These are phyloP conservation scores for Xanthia togata DNA, from an alignment of 2,888 invertebrate genomes.

Conservation along the genomic window DNA sequence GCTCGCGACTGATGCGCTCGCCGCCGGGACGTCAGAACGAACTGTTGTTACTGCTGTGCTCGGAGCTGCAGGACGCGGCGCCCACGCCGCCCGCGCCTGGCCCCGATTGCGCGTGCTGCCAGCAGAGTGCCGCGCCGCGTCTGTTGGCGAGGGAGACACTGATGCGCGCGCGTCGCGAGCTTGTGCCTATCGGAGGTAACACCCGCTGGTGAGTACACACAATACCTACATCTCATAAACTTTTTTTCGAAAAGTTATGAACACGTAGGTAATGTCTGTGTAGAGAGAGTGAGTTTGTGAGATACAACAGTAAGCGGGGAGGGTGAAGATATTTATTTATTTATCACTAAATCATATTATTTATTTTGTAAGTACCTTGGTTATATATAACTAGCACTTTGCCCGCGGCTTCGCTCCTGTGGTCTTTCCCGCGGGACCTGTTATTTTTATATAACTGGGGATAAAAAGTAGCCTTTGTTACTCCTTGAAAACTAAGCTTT, in stretches of 20 bases:
- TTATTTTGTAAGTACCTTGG: background rate
- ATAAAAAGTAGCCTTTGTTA: too few species aligned
- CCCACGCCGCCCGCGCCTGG: background rate
- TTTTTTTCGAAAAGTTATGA: too few species aligned
- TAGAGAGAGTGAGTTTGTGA: too few species aligned
- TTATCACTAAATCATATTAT: background rate
- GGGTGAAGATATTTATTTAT: too few species aligned
- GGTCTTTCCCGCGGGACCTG: too few species aligned
- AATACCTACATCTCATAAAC: background rate
- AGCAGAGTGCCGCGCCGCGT: background rate
- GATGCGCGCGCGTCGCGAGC: conserved; percentile 7
- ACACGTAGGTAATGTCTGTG: too few species aligned
- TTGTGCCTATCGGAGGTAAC: conserved; percentile 18
- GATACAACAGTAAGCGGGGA: too few species aligned
- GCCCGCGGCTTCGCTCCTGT: too few species aligned
- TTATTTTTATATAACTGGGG: too few species aligned
- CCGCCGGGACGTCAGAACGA: conserved; percentile 3
- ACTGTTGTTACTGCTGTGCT: conserved; percentile 44
- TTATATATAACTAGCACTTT: too few species aligned
- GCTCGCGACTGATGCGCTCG: conserved; percentile 9
- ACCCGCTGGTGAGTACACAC: conserved; percentile 16
- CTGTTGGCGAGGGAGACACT: background rate
- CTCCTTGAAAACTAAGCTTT: too few species aligned
- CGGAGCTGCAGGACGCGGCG: conserved; percentile 40
- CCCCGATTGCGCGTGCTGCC: conserved; percentile 12